These are phyloP conservation scores for Sesamia nonagrioides DNA, from an alignment of 1,140 invertebrate genomes.

Conservation along the genomic window DNA sequence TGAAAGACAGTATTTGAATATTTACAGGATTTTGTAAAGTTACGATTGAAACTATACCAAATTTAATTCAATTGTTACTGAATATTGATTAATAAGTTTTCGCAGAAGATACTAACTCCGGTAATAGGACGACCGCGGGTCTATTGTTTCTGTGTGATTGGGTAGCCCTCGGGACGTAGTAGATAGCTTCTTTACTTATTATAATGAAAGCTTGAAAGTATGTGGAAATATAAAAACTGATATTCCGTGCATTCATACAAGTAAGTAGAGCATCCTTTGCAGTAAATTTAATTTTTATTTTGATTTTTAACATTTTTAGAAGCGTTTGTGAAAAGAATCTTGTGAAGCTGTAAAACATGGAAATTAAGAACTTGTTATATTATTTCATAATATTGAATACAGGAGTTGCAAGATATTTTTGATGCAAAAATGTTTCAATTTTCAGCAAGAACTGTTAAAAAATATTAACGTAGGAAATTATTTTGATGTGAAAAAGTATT, in stretches of 20 bases:
- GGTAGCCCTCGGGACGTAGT: neutral
- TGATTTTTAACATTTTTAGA: neutral
- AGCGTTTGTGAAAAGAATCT: neutral
- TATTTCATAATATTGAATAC: too few relatives aligned
- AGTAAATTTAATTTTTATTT: neutral
- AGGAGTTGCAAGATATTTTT: too few relatives aligned
- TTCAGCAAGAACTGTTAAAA: too few relatives aligned
- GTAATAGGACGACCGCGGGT: neutral
- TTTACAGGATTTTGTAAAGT: neutral
- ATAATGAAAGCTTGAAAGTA: neutral
- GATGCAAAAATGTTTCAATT: neutral
- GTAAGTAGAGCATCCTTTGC: neutral
- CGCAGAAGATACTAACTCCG: neutral
- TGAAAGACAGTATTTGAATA: too few relatives aligned
- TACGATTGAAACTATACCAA: neutral
- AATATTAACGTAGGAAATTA: too few relatives aligned
- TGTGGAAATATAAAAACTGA: neutral
- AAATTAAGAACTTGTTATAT: neutral
- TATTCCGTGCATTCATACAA: neutral
- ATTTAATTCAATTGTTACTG: neutral
- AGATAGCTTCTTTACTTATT: neutral
- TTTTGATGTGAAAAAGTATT: too few relatives aligned
- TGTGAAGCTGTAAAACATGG: neutral
- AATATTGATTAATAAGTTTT: conserved; percentile 16
- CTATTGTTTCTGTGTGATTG: conserved; percentile 12